Base-by-base conservation (phyloP, 2,113 vertebrate species). In the Chaenocephalus aceratus region DNA sequence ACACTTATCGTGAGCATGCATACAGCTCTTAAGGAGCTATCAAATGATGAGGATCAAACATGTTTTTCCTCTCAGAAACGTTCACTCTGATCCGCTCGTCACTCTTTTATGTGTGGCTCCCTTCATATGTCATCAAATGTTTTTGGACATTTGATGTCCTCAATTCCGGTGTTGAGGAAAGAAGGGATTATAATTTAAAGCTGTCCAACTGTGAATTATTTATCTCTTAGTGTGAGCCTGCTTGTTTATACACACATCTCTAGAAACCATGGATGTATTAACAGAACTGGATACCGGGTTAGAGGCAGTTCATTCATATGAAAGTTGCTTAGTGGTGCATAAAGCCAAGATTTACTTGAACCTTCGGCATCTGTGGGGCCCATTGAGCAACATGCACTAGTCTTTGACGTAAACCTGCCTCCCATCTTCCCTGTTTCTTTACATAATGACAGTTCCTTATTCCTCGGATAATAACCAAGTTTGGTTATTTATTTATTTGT, bases 31-130 rank as follows among this genome's bases (percentile, higher is more conserved):
- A 72, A 88, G 82, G 71, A 77, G 59, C 80, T 73, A 45, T 85
- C 56, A 80, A 78, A 82, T 8, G 53, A 86, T 79, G 83, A 11
- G 10, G 53, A 76, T 90, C 83, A 77, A 83, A 73, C 6, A 0
- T 41, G 58, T 62, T 78, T 70, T 44, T 61, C 21, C 76, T 59
- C 60, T 51, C 15, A 52, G 41, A 75, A 34, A 49, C 21, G 11
- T 73, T 80, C 52, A 10, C 67, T 60, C 60, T 72, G 67, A 83
- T 84, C 69, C 23, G 61, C 77, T 75, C 68, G 36, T 77, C 72
- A 18, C 70, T 60, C 77, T 72, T 53, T 56, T 12, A 65, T 59
- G 18, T 48, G 48, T 51, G 18, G 64, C 77, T 75, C 7, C 5
- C 51, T 69, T 41, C 36, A 8, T 7, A 0, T 21, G 21, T 21